Evolutionary conservation across 2,797 vertebrate species (phyloP).

Genomic region (Echiichthys vipera): DNA sequence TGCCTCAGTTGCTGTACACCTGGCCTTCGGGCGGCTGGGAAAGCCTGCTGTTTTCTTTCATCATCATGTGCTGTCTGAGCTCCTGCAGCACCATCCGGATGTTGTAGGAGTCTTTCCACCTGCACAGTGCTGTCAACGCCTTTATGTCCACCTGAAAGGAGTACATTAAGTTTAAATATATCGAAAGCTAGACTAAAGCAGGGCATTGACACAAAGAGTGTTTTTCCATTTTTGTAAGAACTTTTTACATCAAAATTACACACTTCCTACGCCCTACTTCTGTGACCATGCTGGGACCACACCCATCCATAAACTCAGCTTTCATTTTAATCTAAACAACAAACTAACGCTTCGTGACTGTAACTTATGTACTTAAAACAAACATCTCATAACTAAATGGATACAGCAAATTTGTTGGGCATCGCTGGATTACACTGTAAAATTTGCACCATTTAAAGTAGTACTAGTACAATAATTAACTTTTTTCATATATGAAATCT

Average conservation of each 20-base stretch:
- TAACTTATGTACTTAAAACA: too few relatives aligned
- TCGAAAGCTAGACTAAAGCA: background rate
- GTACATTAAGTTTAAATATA: background rate
- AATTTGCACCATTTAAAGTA: too few relatives aligned
- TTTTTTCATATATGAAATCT: too few relatives aligned
- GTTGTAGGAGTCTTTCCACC: conserved; percentile 94
- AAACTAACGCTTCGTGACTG: too few relatives aligned
- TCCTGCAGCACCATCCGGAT: conserved; percentile 94
- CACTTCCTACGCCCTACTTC: too few relatives aligned
- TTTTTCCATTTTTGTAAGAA: background rate
- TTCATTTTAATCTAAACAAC: too few relatives aligned
- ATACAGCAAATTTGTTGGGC: too few relatives aligned
- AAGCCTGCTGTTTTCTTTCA: conserved; percentile 96
- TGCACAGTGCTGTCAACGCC: conserved; percentile 88
- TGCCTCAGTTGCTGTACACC: conserved; percentile 92
- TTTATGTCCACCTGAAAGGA: conserved; percentile 90
- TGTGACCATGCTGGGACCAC: too few relatives aligned
- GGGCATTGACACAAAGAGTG: background rate
- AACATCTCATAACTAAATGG: too few relatives aligned
- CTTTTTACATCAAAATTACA: background rate
- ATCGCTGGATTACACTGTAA: too few relatives aligned
- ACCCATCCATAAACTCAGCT: too few relatives aligned
- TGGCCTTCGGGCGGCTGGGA: conserved; percentile 95
- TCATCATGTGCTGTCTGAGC: conserved; percentile 93
- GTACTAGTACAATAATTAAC: too few relatives aligned